These are phyloP conservation scores for Ptychochromis oligacanthus DNA, from an alignment of 2,113 vertebrate species.

Conservation along the genomic window DNA sequence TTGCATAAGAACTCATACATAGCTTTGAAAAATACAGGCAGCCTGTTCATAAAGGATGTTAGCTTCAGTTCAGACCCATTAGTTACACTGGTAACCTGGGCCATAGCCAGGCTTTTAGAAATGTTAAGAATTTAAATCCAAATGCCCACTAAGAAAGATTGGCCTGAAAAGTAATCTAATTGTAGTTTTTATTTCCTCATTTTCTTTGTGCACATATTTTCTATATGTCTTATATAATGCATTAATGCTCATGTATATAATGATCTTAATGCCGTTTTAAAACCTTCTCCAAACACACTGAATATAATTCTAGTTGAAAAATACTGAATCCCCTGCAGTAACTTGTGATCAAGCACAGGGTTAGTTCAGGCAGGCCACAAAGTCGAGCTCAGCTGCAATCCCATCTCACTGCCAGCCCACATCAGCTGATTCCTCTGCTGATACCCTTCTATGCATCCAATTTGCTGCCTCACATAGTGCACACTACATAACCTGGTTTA, in stretches of 20 bases:
- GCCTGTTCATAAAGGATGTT: not conserved
- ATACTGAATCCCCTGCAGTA: not conserved
- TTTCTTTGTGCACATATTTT: not conserved
- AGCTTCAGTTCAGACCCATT: not conserved
- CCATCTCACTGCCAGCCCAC: not conserved
- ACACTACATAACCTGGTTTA: not conserved
- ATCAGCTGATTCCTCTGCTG: not conserved
- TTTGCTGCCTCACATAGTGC: not conserved
- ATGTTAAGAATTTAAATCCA: not conserved
- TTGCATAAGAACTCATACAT: not conserved
- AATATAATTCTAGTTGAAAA: not conserved
- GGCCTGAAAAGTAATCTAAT: not conserved
- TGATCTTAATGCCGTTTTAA: not conserved
- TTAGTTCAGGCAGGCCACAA: not conserved
- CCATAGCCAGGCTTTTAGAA: not conserved
- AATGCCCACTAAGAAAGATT: not conserved
- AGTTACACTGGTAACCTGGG: not conserved
- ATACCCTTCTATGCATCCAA: not conserved
- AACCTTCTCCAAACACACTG: not conserved
- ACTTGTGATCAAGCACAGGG: not conserved
- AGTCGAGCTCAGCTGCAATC: accelerated
- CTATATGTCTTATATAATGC: not conserved
- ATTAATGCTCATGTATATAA: too few relatives aligned
- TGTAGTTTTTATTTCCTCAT: not conserved
- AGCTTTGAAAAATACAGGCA: not conserved